Evolutionary conservation across 1,140 invertebrate species (phyloP).

Genomic region (Philotrypesis tridentata): DNA sequence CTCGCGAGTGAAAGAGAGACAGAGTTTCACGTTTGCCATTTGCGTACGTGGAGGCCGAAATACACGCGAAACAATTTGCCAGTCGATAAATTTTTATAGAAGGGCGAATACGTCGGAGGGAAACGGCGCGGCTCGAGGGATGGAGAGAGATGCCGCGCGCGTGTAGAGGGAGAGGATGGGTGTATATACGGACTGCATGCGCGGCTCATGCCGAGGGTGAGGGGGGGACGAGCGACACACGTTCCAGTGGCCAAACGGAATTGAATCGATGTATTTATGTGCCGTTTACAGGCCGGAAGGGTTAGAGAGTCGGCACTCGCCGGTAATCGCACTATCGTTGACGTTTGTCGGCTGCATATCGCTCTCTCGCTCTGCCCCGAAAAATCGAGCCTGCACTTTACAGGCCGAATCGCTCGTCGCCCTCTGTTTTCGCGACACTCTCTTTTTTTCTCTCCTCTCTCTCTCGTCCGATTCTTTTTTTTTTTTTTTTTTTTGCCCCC

Average conservation of each 20-base stretch:
- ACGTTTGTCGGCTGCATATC: constrained; percentile 52
- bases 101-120: constrained; percentile 62
- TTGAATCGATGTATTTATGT: constrained; percentile 75
- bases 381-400: constrained; percentile 58
- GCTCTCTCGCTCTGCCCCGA: too few species aligned
- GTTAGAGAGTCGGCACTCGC: constrained; percentile 63
- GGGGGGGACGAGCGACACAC: constrained; percentile 17
- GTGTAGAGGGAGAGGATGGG: neutral
- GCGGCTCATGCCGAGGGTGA: too few species aligned
- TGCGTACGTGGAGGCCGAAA: constrained; percentile 32
- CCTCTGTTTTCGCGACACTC: neutral
- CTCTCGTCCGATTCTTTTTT: neutral
- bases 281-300: constrained; percentile 69
- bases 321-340: constrained; percentile 67
- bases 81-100: constrained; percentile 76
- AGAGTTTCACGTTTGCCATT: constrained; percentile 8
- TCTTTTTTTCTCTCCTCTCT: constrained; percentile 17
- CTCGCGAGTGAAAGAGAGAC: neutral
- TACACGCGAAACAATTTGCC: constrained; percentile 73
- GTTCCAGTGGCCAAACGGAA: constrained; percentile 63
- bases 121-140: constrained; percentile 19
- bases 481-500: constrained; percentile 7
- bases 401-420: constrained; percentile 43
- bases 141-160: neutral
- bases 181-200: neutral